Percentiles rank a stretch among this genome's conserved stretches.
Conservation (phyloP, 2,888 invertebrate species). For the Oscheius sp. region DNA sequence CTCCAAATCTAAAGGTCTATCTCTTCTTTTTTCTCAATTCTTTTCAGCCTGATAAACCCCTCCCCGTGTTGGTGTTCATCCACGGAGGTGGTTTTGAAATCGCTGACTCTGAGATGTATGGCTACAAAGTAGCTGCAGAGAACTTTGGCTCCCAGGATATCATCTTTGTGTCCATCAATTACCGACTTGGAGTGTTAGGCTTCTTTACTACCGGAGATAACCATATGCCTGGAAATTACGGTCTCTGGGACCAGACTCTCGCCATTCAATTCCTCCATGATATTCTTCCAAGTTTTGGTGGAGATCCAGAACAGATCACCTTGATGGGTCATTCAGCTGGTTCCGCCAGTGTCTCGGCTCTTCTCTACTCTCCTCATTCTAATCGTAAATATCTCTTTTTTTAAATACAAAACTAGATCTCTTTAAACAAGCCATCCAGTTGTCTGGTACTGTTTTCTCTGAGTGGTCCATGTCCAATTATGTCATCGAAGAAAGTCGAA, state of each 20-base stretch:
- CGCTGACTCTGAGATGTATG: conserved; percentile 43
- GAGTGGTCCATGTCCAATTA: conserved; percentile 47
- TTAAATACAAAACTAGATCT: conserved; percentile 35
- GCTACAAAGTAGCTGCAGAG: conserved; percentile 50
- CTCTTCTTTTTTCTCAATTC: background rate
- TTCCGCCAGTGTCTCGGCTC: conserved; percentile 48
- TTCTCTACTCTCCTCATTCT: conserved; percentile 55
- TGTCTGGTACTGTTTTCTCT: conserved; percentile 56
- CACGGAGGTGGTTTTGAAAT: conserved; percentile 58
- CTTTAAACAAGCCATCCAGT: conserved; percentile 53
- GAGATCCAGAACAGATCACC: conserved; percentile 50
- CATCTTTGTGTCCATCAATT: conserved; percentile 55
- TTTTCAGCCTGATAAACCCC: conserved; percentile 35
- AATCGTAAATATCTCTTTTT: conserved; percentile 40
- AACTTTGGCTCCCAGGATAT: conserved; percentile 51
- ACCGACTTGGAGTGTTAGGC: conserved; percentile 53
- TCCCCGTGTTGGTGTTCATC: conserved; percentile 52
- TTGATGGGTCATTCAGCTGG: conserved; percentile 55
- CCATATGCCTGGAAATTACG: conserved; percentile 53
- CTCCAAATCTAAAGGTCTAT: conserved; percentile 35
- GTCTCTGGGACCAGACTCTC: conserved; percentile 56
- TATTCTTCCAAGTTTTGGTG: conserved; percentile 54
- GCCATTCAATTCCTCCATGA: conserved; percentile 56
- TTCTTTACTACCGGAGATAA: conserved; percentile 57
- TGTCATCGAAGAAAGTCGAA: conserved; percentile 51